phyloP scores from a whole-genome alignment of 2,797 vertebrate genomes.

The Miichthys miiuy region DNA sequence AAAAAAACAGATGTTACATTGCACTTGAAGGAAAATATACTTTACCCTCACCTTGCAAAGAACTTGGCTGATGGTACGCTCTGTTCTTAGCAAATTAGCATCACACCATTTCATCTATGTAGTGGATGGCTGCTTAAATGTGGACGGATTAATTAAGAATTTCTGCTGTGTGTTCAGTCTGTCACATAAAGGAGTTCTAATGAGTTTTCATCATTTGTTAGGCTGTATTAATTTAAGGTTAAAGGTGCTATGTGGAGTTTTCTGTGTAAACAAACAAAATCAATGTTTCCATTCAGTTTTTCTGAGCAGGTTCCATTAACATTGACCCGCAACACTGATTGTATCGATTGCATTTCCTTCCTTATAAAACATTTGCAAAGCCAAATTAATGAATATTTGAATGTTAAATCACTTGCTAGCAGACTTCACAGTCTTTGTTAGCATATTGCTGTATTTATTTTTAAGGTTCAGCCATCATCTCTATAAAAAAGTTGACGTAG shows the following conservation, averaged over 20 bases:
- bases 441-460: background rate
- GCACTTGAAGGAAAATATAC: conserved; percentile 9
- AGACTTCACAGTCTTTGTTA: background rate
- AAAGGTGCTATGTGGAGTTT: background rate
- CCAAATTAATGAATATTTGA: background rate
- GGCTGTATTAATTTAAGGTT: conserved; percentile 3
- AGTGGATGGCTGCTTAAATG: background rate
- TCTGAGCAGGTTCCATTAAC: background rate
- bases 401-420: background rate
- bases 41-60: conserved; percentile 4
- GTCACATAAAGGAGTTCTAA: conserved; percentile 1
- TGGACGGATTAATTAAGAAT: background rate
- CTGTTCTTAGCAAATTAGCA: conserved; percentile 20
- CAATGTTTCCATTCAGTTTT: background rate
- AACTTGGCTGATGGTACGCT: background rate
- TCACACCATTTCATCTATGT: conserved; percentile 14
- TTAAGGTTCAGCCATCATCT: background rate
- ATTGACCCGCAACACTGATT: background rate
- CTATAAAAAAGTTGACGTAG: too few relatives aligned
- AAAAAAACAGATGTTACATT: conserved; percentile 35
- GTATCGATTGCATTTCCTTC: background rate
- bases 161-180: background rate
- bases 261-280: background rate
- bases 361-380: background rate
- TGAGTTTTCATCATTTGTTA: background rate